Evolutionary conservation across 2,797 vertebrate genomes (phyloP).

Genomic region (Darevskia nairensis): DNA sequence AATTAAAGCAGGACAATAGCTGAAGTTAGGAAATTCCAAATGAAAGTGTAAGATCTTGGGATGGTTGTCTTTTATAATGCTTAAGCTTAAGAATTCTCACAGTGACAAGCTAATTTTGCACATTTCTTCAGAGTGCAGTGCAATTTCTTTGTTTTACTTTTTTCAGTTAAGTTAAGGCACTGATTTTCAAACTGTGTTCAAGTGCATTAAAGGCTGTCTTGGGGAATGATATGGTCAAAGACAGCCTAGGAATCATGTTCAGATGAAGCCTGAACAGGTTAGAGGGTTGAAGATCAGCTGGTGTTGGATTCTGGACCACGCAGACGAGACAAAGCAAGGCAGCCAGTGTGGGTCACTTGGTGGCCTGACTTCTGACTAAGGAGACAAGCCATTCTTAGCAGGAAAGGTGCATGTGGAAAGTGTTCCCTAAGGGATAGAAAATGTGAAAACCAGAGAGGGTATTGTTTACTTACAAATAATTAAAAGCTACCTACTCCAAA

Average conservation of each 20-base stretch:
- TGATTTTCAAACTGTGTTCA: background rate
- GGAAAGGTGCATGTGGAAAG: too few relatives aligned
- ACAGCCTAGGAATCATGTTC: background rate
- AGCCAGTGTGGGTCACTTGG: background rate
- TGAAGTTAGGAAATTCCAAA: constrained; percentile 37
- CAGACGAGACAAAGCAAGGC: background rate
- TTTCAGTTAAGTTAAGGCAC: background rate
- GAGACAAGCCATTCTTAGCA: too few relatives aligned
- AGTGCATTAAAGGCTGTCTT: background rate
- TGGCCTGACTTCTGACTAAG: background rate
- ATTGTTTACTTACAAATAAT: too few relatives aligned
- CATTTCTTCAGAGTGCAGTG: background rate
- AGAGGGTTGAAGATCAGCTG: too few relatives aligned
- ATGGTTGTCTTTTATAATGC: background rate
- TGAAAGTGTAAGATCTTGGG: background rate
- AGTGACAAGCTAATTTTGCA: background rate
- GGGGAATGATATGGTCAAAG: background rate
- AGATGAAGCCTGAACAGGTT: background rate
- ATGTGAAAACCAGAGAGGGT: too few relatives aligned
- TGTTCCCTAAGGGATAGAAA: too few relatives aligned
- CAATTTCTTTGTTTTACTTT: background rate
- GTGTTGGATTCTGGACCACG: background rate
- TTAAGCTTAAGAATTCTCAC: background rate
- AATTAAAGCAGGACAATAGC: constrained; percentile 25
- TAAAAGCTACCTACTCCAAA: too few relatives aligned